phyloP scores from a whole-genome alignment of 2,888 invertebrate genomes.

The Rhagonycha fulva region DNA sequence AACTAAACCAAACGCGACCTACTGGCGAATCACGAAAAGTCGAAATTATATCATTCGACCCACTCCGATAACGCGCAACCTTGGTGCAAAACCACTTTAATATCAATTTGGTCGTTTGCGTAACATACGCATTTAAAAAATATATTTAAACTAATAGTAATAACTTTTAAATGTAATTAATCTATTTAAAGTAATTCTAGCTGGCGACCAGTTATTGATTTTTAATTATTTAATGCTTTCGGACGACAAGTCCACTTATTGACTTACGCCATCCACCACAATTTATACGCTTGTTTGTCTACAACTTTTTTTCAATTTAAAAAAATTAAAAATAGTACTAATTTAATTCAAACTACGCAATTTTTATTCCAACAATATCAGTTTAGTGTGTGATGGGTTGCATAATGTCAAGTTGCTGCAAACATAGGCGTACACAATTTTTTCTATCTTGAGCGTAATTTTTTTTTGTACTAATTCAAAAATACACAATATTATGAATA shows the following conservation, averaged over 20 bases:
- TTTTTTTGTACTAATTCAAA: too few relatives aligned
- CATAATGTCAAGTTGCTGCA: neutral
- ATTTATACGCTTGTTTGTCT: neutral
- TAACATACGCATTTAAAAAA: neutral
- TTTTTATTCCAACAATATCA: neutral
- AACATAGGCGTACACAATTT: neutral
- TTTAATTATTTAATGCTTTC: neutral
- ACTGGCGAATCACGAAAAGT: constrained; percentile 34
- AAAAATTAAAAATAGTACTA: neutral
- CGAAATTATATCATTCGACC: constrained; percentile 27
- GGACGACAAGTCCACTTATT: neutral
- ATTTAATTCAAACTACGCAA: neutral
- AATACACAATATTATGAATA: too few relatives aligned
- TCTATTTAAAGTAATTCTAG: neutral
- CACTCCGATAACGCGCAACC: neutral
- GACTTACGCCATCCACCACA: neutral
- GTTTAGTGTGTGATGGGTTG: neutral
- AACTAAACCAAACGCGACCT: constrained; percentile 12
- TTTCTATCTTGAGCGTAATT: neutral
- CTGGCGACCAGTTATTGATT: neutral
- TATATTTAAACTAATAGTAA: neutral
- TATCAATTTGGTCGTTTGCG: neutral
- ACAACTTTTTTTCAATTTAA: neutral
- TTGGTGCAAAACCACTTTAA: neutral
- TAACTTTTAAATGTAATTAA: neutral